A percentile compares a stretch with the other conserved stretches of the same genome.
These are phyloP conservation scores for Morpho helenor DNA, from an alignment of 2,888 invertebrate species.

Conservation along the genomic window DNA sequence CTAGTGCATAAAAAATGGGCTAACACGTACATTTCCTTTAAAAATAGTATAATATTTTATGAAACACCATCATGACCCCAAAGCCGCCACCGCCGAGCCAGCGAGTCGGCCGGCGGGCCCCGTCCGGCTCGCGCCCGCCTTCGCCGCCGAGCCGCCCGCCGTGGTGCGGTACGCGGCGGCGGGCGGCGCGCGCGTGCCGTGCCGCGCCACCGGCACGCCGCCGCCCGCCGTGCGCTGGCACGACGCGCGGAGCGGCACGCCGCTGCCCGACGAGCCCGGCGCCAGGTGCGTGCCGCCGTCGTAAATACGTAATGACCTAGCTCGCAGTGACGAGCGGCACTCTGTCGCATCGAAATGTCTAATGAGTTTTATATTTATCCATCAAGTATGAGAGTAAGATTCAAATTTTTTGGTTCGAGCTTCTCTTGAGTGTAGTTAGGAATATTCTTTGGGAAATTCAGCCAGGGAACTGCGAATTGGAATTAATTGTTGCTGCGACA, in stretches of 20 bases:
- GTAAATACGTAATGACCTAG: too few relatives aligned
- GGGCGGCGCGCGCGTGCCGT: constrained; percentile 41
- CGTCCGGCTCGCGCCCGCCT: constrained; percentile 41
- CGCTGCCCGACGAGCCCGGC: constrained; percentile 37
- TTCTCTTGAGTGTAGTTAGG: too few relatives aligned
- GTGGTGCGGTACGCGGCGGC: constrained; percentile 40
- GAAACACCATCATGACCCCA: too few relatives aligned
- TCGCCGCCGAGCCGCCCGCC: constrained; percentile 47
- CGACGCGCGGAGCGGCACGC: constrained; percentile 36
- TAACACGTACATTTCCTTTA: too few relatives aligned
- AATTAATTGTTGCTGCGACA: too few relatives aligned
- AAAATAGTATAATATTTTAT: too few relatives aligned
- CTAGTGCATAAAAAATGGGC: too few relatives aligned
- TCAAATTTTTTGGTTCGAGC: neutral
- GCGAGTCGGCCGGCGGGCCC: neutral
- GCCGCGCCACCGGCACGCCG: constrained; percentile 41
- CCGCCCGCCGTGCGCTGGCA: constrained; percentile 49
- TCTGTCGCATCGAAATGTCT: neutral
- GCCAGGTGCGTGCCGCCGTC: constrained; percentile 34
- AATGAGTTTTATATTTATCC: constrained; percentile 21
- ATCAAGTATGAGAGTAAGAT: constrained; percentile 6
- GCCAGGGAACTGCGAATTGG: too few relatives aligned
- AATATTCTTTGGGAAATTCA: too few relatives aligned
- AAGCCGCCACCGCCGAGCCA: constrained; percentile 1
- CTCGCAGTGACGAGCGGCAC: too few relatives aligned